These are phyloP conservation scores for Palythoa caribaeorum DNA, from an alignment of 92 coral and sea anemone species.

Conservation along the genomic window DNA sequence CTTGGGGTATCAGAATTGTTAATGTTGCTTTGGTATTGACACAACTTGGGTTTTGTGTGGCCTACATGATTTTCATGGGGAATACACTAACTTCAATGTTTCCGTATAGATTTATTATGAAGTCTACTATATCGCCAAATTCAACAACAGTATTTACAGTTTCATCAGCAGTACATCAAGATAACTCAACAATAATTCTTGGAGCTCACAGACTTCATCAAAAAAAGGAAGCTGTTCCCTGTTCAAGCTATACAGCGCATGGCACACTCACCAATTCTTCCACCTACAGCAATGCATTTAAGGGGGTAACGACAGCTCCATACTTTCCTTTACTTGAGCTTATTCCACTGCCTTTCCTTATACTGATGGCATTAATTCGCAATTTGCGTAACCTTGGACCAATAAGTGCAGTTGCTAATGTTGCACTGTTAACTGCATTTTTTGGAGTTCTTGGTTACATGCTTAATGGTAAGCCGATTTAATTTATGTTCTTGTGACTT, in stretches of 20 bases:
- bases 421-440: constrained; percentile 89
- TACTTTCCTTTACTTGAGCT: constrained; percentile 77
- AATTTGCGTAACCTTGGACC: constrained; percentile 94
- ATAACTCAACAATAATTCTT: constrained; percentile 10
- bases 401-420: constrained; percentile 92
- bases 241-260: constrained; percentile 25
- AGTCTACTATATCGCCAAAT: constrained; percentile 26
- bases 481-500: background rate
- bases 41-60: constrained; percentile 92
- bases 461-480: constrained; percentile 70
- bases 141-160: background rate
- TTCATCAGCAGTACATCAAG: background rate
- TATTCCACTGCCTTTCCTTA: constrained; percentile 88
- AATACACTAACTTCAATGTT: constrained; percentile 90
- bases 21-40: constrained; percentile 88
- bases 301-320: constrained; percentile 75
- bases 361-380: constrained; percentile 85
- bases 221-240: background rate
- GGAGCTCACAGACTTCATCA: constrained; percentile 40
- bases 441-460: constrained; percentile 83
- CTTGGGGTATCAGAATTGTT: constrained; percentile 90
- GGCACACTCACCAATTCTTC: constrained; percentile 57
- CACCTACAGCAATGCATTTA: constrained; percentile 50
- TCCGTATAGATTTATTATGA: constrained; percentile 54
- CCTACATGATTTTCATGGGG: constrained; percentile 97